phyloP scores from a whole-genome alignment of 2,888 invertebrate genomes.

The Polydrusus cervinus region DNA sequence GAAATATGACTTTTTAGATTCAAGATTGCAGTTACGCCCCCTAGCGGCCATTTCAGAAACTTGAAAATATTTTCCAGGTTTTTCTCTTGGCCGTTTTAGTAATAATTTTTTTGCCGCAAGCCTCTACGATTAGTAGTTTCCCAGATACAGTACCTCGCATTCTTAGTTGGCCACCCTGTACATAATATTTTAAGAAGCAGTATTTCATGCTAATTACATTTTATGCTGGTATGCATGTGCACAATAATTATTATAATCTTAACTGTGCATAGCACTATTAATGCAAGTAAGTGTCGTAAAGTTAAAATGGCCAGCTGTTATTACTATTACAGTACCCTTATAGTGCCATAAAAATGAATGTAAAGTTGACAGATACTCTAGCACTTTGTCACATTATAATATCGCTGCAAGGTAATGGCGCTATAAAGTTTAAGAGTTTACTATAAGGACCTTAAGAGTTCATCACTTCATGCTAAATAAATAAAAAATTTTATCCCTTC shows the following conservation, averaged over 20 bases:
- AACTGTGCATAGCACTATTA: neutral
- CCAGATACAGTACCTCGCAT: too few species aligned
- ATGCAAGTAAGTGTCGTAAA: neutral
- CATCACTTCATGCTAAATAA: too few species aligned
- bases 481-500: too few species aligned
- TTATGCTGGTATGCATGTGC: neutral
- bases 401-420: neutral
- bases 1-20: too few species aligned
- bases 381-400: neutral
- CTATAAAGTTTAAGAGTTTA: neutral
- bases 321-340: conserved; percentile 3
- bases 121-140: too few species aligned
- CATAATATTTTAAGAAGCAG: too few species aligned
- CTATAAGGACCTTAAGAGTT: neutral
- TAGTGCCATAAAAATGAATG: conserved; percentile 2
- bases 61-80: too few species aligned
- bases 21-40: too few species aligned
- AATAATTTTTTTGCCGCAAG: too few species aligned
- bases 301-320: conserved; percentile 6
- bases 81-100: too few species aligned
- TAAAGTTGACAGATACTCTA: conserved; percentile 11
- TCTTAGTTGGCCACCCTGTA: too few species aligned
- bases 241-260: neutral
- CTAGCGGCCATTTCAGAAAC: too few species aligned
- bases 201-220: neutral